Evolutionary conservation across 2,113 vertebrate species (phyloP).

Genomic region (Mormoops blainvillei): DNA sequence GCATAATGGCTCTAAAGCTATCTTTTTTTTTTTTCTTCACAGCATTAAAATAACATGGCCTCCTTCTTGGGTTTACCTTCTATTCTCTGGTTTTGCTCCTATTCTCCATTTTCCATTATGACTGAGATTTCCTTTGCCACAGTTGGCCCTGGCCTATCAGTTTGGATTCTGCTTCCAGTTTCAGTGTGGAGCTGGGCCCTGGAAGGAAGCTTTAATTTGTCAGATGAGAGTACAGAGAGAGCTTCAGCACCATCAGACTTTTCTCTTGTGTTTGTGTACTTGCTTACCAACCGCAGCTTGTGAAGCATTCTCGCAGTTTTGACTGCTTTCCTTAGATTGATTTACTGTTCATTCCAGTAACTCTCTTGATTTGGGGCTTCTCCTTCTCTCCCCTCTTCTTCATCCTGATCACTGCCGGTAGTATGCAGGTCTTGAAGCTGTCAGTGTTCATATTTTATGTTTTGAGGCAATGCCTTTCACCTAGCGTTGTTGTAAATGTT

Average conservation of each 20-base stretch:
- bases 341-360: background rate
- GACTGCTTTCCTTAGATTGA: background rate
- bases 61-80: background rate
- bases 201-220: background rate
- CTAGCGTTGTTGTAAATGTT: background rate
- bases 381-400: background rate
- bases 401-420: background rate
- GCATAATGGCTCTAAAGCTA: background rate
- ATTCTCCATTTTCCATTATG: background rate
- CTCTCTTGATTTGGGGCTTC: background rate
- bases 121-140: background rate
- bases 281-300: background rate
- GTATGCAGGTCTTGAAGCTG: background rate
- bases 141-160: background rate
- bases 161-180: background rate
- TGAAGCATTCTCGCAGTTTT: background rate
- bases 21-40: too few species aligned
- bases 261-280: background rate
- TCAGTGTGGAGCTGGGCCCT: background rate
- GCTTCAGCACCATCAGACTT: background rate
- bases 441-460: background rate
- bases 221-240: background rate
- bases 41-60: background rate
- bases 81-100: background rate
- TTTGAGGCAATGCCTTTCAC: background rate